Percentiles rank a stretch among this genome's conserved stretches.
Conservation (phyloP, 2,113 vertebrate genomes). For the Melanostigma gelatinosum region DNA sequence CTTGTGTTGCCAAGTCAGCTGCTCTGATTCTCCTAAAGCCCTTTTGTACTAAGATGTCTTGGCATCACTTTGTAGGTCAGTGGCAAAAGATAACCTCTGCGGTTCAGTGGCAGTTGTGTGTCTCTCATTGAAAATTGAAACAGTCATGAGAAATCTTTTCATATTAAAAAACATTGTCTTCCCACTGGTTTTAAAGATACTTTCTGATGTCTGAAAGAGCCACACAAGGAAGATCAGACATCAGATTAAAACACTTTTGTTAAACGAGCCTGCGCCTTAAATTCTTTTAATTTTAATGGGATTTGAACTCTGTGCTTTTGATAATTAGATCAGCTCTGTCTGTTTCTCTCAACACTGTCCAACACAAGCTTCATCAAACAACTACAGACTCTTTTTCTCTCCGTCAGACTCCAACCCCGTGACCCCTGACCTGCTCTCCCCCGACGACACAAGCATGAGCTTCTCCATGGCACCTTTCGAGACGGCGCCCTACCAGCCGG, state of each 20-base stretch:
- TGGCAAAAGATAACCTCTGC: conserved; percentile 25
- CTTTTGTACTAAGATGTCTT: conserved; percentile 43
- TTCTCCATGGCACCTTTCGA: conserved; percentile 95
- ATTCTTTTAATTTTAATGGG: neutral
- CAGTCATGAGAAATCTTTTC: neutral
- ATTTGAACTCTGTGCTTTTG: neutral
- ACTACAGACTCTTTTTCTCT: conserved; percentile 31
- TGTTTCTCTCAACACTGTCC: neutral
- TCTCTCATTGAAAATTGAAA: neutral
- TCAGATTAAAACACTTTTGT: neutral
- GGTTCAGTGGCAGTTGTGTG: neutral
- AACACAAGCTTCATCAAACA: too few species aligned
- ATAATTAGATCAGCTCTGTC: neutral
- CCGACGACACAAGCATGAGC: conserved; percentile 92
- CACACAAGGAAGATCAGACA: neutral
- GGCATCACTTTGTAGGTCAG: conserved; percentile 64
- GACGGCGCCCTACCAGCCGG: conserved; percentile 87
- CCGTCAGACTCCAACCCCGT: conserved; percentile 89
- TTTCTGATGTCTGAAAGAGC: neutral
- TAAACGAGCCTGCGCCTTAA: neutral
- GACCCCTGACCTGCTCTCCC: conserved; percentile 93
- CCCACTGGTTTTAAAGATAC: neutral
- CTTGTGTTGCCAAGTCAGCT: conserved; percentile 42
- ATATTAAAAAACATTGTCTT: neutral
- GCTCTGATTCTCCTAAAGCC: conserved; percentile 54